phyloP scores from a whole-genome alignment of 2,888 invertebrate genomes.

The Heliconius ismenius region DNA sequence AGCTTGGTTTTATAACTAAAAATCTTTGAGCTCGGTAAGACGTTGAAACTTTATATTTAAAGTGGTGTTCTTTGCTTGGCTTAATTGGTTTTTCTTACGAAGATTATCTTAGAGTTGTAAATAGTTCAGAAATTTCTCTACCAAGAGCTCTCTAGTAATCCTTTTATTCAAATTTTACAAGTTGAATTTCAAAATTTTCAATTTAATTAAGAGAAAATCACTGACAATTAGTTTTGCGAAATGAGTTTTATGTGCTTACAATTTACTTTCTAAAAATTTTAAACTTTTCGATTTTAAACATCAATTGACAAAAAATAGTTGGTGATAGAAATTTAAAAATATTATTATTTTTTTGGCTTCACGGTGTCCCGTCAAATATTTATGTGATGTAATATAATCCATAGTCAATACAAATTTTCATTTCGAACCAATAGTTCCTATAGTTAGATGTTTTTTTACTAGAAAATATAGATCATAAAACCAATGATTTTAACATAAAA shows the following conservation, averaged over 20 bases:
- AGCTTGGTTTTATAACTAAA: neutral
- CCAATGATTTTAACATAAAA: neutral
- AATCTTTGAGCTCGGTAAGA: neutral
- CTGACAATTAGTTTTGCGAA: neutral
- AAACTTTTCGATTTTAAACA: neutral
- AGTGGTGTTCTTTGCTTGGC: conserved; percentile 24
- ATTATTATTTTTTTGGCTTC: too few species aligned
- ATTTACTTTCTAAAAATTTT: neutral
- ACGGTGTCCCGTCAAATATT: too few species aligned
- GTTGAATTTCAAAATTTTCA: neutral
- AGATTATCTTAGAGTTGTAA: conserved; percentile 23
- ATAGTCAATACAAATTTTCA: too few species aligned
- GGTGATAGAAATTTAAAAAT: too few species aligned
- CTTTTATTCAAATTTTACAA: conserved; percentile 9
- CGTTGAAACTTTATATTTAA: conserved; percentile 16
- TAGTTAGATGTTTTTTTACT: too few species aligned
- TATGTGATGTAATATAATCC: too few species aligned
- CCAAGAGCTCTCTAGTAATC: conserved; percentile 15
- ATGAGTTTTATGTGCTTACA: neutral
- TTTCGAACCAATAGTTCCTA: neutral
- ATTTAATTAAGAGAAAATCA: neutral
- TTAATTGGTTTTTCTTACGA: conserved; percentile 37
- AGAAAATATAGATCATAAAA: neutral
- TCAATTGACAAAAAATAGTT: neutral
- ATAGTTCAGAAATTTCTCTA: conserved; percentile 23